phyloP scores from a whole-genome alignment of 2,113 vertebrate genomes.

The Arenaria interpres region DNA sequence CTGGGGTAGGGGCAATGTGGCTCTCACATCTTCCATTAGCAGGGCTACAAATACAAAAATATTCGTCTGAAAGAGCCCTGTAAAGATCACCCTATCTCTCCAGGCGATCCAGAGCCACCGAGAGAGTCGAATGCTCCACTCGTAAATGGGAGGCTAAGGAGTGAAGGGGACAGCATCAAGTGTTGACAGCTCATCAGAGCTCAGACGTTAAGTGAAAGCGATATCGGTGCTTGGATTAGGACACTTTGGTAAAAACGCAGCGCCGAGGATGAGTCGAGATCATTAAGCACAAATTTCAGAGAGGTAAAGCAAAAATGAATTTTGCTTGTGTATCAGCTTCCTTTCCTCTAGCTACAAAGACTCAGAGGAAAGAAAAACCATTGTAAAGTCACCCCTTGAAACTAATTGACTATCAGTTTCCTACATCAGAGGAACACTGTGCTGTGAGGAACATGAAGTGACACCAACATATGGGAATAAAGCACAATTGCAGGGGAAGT shows the following conservation, averaged over 20 bases:
- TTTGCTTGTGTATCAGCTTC: background rate
- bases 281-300: background rate
- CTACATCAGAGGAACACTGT: background rate
- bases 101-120: background rate
- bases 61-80: background rate
- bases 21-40: constrained; percentile 35
- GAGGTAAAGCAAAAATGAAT: background rate
- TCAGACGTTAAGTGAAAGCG: background rate
- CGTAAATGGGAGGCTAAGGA: background rate
- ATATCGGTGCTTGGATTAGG: background rate
- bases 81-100: background rate
- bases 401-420: background rate
- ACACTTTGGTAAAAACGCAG: background rate
- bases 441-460: background rate
- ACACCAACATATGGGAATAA: background rate
- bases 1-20: background rate
- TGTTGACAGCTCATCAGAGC: background rate
- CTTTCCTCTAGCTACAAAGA: background rate
- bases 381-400: background rate
- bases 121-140: background rate
- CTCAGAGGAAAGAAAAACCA: background rate
- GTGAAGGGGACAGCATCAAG: background rate
- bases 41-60: background rate
- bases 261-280: background rate
- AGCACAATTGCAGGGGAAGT: background rate